These are phyloP conservation scores for Ecliptopera silaceata DNA, from an alignment of 2,888 invertebrate genomes.

Conservation along the genomic window DNA sequence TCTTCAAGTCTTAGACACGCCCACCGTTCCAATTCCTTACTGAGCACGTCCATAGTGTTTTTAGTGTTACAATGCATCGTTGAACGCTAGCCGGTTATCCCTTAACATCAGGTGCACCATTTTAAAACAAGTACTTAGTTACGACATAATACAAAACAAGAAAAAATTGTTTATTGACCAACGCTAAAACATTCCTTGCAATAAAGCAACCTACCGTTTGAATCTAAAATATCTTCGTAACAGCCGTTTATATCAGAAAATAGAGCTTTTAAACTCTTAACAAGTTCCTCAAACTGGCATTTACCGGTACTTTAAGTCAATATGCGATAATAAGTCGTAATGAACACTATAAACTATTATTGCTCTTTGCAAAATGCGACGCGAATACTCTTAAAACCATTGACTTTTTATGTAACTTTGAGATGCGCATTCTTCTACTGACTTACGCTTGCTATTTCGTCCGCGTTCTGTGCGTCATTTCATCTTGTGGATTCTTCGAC, in stretches of 20 bases:
- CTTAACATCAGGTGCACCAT: too few relatives aligned
- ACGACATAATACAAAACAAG: too few relatives aligned
- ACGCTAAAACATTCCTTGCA: not conserved
- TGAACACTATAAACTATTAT: slow-evolving; percentile 10
- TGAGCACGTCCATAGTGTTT: too few relatives aligned
- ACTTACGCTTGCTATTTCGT: too few relatives aligned
- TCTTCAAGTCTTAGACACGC: too few relatives aligned
- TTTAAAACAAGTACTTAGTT: too few relatives aligned
- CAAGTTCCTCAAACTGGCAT: slow-evolving; percentile 9
- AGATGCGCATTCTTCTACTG: not conserved
- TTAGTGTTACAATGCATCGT: too few relatives aligned
- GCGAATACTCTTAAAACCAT: not conserved
- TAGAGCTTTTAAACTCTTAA: slow-evolving; percentile 11
- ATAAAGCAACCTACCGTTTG: not conserved
- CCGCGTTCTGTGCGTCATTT: too few relatives aligned
- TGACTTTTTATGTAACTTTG: not conserved
- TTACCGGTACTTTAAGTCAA: slow-evolving; percentile 7
- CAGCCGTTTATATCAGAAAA: slow-evolving; percentile 6
- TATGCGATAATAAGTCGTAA: slow-evolving; percentile 11
- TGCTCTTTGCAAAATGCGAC: slow-evolving; percentile 1
- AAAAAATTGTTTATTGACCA: too few relatives aligned
- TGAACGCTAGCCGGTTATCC: too few relatives aligned
- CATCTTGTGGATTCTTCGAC: too few relatives aligned
- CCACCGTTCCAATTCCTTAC: too few relatives aligned
- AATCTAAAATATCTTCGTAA: slow-evolving; percentile 9